Conservation (phyloP, 2,797 vertebrate species). For the Parambassis ranga region DNA sequence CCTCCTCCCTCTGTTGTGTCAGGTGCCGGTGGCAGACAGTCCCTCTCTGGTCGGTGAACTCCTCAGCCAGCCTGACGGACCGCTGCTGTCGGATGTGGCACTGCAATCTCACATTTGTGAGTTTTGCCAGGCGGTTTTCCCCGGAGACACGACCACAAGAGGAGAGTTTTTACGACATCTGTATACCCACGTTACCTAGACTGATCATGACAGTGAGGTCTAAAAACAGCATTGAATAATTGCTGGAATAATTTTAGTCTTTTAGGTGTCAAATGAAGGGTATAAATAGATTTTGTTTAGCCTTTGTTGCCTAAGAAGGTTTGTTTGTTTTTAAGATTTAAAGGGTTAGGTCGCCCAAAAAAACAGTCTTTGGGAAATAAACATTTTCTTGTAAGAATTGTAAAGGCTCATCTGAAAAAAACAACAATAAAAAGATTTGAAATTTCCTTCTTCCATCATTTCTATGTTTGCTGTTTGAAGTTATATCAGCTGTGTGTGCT, state of each 20-base stretch:
- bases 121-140: slow-evolving; percentile 83
- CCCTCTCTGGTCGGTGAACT: slow-evolving; percentile 48
- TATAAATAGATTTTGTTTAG: neutral
- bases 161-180: slow-evolving; percentile 78
- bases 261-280: neutral
- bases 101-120: slow-evolving; percentile 81
- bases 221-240: neutral
- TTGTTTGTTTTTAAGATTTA: neutral
- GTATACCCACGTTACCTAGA: slow-evolving; percentile 74
- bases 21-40: slow-evolving; percentile 69
- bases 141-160: slow-evolving; percentile 69
- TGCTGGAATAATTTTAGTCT: neutral
- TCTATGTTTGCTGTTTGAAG: slow-evolving; percentile 4
- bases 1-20: slow-evolving; percentile 11
- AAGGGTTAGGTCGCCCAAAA: too few species aligned
- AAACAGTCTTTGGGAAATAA: too few species aligned
- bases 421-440: neutral
- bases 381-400: neutral
- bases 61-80: neutral
- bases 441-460: neutral
- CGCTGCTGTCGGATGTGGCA: slow-evolving; percentile 68
- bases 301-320: neutral
- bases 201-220: neutral
- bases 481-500: slow-evolving; percentile 38
- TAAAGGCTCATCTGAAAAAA: neutral